Evolutionary conservation across 2,888 invertebrate genomes (phyloP), one percentile per base, ranked within the genome.

Genomic region (Drosophila antonietae): DNA sequence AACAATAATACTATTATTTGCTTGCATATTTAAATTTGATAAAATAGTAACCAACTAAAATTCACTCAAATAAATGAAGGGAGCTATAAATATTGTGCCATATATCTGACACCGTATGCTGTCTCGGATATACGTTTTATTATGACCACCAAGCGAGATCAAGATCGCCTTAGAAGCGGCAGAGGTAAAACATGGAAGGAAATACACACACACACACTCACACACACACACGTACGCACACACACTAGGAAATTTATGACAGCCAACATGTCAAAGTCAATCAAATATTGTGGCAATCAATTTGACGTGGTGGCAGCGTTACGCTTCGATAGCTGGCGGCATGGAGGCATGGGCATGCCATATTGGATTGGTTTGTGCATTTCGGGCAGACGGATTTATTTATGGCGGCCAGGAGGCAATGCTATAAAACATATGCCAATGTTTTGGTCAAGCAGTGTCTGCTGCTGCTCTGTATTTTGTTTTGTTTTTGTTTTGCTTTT

Each of bases 211-310:
- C 8, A 31, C 31, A 18, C 47, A 2, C 28, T 15, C 47, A 28
- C 28, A 4, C 8, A 28, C 12, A 5, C 12, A 44, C 39, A 15
- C n/a, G 15, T 2, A 15, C 6, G 1, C 12, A 46, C 23, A 7
- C 47, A 51, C 46, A 55, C 63, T 57, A 20, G 55, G 66, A 63
- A 74, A 91, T 91, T 91, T 91, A 91, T 91, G 91, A 89, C 90
- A 87, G 81, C 43, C 89, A 90, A 89, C 91, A 90, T 90, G 89
- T 91, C 91, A 91, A 90, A 91, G 91, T 91, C 91, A 91, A 91
- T 91, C 91, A 91, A 91, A 91, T 83, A 78, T 88, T 88, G 89
- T 78, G 83, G 84, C 89, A 89, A 90, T 88, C 89, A 89, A 88
- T 89, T 89, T 81, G 90, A 83, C 81, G 83, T 83, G 90, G 83